These are phyloP conservation scores for Psephotus haematonotus DNA, from an alignment of 2,113 vertebrate genomes.

Conservation along the genomic window DNA sequence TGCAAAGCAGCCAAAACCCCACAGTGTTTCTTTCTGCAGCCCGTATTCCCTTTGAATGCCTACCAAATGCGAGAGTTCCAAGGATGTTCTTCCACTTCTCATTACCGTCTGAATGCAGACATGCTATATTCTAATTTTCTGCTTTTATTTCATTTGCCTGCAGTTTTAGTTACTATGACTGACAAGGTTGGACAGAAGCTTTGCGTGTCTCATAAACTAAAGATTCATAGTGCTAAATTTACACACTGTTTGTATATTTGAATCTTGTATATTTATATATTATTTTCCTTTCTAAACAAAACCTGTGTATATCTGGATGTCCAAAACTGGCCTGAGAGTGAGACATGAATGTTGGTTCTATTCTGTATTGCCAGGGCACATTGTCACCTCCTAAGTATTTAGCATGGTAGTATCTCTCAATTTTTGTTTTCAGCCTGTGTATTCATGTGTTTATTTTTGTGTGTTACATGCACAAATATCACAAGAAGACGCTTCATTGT, in stretches of 20 bases:
- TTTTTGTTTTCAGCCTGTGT: not conserved
- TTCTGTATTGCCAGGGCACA: not conserved
- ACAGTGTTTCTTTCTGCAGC: not conserved
- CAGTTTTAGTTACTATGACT: not conserved
- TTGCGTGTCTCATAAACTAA: not conserved
- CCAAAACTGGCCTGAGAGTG: not conserved
- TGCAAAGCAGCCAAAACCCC: not conserved
- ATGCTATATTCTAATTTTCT: not conserved
- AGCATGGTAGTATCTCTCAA: not conserved
- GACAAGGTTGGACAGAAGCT: not conserved
- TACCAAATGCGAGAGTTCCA: not conserved
- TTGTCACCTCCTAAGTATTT: not conserved
- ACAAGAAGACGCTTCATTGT: not conserved
- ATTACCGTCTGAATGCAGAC: not conserved
- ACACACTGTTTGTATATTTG: not conserved
- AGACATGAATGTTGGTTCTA: not conserved
- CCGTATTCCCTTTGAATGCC: not conserved
- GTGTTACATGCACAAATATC: not conserved
- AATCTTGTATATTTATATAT: not conserved
- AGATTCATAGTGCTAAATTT: not conserved
- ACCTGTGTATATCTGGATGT: not conserved
- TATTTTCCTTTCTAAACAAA: not conserved
- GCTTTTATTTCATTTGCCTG: not conserved
- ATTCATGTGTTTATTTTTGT: not conserved
- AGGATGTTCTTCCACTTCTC: not conserved